Conservation (phyloP, 1,140 invertebrate genomes). For the Drosophila quadrilineata region DNA sequence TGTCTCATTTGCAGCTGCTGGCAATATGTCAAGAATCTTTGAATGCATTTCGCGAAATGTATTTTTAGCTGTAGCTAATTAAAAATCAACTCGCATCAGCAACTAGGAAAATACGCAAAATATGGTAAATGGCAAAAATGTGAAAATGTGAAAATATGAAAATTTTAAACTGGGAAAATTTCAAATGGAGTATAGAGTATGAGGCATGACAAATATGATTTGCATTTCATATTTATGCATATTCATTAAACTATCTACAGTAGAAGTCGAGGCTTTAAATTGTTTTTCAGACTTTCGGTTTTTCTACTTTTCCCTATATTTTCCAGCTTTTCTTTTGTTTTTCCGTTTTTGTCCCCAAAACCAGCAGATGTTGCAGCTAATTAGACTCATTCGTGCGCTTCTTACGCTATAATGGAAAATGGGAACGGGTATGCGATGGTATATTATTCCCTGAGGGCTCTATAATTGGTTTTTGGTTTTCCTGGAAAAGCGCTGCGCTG, state of each 20-base stretch:
- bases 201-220: slow-evolving; percentile 65
- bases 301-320: neutral
- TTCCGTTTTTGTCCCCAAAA: no score
- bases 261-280: no score
- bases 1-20: slow-evolving; percentile 57
- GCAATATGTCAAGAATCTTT: slow-evolving; percentile 76
- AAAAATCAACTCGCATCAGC: slow-evolving; percentile 51
- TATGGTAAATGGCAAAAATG: no score
- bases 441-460: slow-evolving; percentile 6
- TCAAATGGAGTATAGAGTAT: no score
- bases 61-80: slow-evolving; percentile 64
- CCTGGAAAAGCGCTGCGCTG: slow-evolving; percentile 34
- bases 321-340: no score
- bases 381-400: no score
- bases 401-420: no score
- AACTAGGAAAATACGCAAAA: no score
- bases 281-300: neutral
- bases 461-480: slow-evolving; percentile 46
- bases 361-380: slow-evolving; percentile 29
- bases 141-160: slow-evolving; percentile 18
- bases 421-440: no score
- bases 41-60: slow-evolving; percentile 21
- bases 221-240: slow-evolving; percentile 61
- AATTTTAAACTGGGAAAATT: no score
- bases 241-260: slow-evolving; percentile 64